Base-by-base conservation (phyloP, 1,140 invertebrate species). In the Hypsibius dujardini region DNA sequence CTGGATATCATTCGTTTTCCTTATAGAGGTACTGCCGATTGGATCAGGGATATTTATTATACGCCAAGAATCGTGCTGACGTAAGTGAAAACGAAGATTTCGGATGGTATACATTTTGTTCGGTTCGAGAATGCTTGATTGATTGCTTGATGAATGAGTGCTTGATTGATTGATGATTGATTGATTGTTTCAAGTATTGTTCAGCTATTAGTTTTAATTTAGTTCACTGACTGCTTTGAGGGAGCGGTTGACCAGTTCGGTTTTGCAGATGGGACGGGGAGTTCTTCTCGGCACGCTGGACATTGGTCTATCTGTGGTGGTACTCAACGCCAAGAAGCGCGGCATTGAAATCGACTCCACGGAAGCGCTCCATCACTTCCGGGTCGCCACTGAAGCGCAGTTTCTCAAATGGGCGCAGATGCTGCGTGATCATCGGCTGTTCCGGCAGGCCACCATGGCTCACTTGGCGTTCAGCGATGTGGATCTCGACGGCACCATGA, bases 351-450 rank as follows among this genome's bases (percentile, higher is more conserved):
- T 67, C 62, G 62, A 67, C 42, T 7, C 62, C 12, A 67, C 62
- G 7, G 62, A 67, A 67, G 62, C 62, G 3, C 12, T 67, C 7
- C 62, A 67, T 67, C 62, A 67, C 42, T 67, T 67, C 42, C 62
- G 62, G 7, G 62, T 67, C 3, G 7, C 3, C 45, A 14, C 7
- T 42, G 62, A 67, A 7, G 85, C 87, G 56, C 79, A 84, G 46
- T 90, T 89, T 79, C 79, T 84, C 42, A 84, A 86, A 69, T 90
- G 88, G 89, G 81, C 89, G 7, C 83, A 84, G 72, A 84, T 87
- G 74, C 79, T 91, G n/a, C 86, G 85, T 73, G 84, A 86, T 59
- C 89, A 90, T 78, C 81, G 89, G 15, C 81, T 90, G 28, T 89
- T 88, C 77, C 80, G 88, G 40, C 89, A 91, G 77, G 87, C 90